Percentiles rank a stretch among this genome's conserved stretches.
phyloP scores from a whole-genome alignment of 2,113 vertebrate genomes.

The Cynopterus brachyotis region DNA sequence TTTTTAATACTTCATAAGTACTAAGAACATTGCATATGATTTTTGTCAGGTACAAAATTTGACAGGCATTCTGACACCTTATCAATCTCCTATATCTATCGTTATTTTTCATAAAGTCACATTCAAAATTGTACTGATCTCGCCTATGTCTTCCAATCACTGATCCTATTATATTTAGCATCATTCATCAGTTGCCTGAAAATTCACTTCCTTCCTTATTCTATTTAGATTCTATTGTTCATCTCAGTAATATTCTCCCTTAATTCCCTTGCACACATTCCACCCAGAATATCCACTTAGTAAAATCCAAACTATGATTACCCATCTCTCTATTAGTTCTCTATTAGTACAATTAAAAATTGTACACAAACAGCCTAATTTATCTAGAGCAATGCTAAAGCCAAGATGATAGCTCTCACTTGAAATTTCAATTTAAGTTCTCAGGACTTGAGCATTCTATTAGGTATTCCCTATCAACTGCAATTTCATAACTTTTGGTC shows the following conservation, averaged over 20 bases:
- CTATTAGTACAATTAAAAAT: too few species aligned
- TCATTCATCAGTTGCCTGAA: background rate
- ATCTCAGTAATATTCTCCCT: background rate
- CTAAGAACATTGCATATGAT: background rate
- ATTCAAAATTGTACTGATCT: background rate
- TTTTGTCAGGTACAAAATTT: slow-evolving; percentile 4
- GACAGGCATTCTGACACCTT: background rate
- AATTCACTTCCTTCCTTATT: background rate
- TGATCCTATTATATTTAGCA: background rate
- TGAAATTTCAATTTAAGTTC: background rate
- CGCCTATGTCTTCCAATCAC: background rate
- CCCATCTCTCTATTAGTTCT: background rate
- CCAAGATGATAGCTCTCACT: background rate
- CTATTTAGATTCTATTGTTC: background rate
- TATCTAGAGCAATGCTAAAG: background rate
- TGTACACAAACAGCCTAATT: background rate
- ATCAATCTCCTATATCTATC: background rate
- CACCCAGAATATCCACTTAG: background rate
- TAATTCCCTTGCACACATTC: background rate
- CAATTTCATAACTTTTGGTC: background rate
- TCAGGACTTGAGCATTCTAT: background rate
- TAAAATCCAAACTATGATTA: background rate
- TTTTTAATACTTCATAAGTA: background rate
- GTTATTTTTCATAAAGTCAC: background rate
- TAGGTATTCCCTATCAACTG: background rate